A percentile compares a stretch with the other conserved stretches of the same genome.
Conservation (phyloP, 2,888 invertebrate species). For the Hypsopygia costalis region DNA sequence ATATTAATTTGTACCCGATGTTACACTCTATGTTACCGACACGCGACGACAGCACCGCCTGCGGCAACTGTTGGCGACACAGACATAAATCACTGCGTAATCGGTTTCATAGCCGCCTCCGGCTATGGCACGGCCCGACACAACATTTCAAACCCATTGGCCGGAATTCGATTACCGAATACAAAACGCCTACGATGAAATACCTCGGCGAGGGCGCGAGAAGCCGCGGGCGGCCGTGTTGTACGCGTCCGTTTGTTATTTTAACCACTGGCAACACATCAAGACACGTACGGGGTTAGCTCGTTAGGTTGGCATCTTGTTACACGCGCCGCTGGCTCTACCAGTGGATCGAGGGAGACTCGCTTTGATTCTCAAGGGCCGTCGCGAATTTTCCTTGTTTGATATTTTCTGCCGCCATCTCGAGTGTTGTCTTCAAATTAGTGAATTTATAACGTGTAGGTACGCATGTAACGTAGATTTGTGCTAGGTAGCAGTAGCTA, state of each 20-base stretch:
- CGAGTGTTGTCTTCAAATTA: slow-evolving; percentile 60
- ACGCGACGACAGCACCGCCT: slow-evolving; percentile 14
- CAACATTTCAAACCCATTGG: slow-evolving; percentile 19
- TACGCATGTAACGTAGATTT: background rate
- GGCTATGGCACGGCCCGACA: slow-evolving; percentile 25
- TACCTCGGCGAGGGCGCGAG: slow-evolving; percentile 23
- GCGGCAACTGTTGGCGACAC: slow-evolving; percentile 32
- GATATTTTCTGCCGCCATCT: slow-evolving; percentile 31
- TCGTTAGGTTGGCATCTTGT: slow-evolving; percentile 59
- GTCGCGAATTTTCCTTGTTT: slow-evolving; percentile 40
- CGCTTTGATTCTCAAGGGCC: slow-evolving; percentile 57
- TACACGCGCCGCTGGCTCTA: slow-evolving; percentile 44
- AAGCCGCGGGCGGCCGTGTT: slow-evolving; percentile 14
- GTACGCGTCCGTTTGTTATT: slow-evolving; percentile 33
- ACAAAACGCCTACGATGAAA: slow-evolving; percentile 26
- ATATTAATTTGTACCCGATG: background rate
- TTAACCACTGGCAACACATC: slow-evolving; percentile 41
- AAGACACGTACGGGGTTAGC: slow-evolving; percentile 46
- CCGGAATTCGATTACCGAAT: slow-evolving; percentile 39
- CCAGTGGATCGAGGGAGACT: slow-evolving; percentile 42
- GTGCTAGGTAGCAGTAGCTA: too few species aligned
- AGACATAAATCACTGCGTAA: slow-evolving; percentile 44
- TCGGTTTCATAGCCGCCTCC: slow-evolving; percentile 36
- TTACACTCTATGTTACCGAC: slow-evolving; percentile 16
- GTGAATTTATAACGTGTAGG: slow-evolving; percentile 25